Evolutionary conservation across 2,113 vertebrate species (phyloP).

Genomic region (Misgurnus anguillicaudatus): DNA sequence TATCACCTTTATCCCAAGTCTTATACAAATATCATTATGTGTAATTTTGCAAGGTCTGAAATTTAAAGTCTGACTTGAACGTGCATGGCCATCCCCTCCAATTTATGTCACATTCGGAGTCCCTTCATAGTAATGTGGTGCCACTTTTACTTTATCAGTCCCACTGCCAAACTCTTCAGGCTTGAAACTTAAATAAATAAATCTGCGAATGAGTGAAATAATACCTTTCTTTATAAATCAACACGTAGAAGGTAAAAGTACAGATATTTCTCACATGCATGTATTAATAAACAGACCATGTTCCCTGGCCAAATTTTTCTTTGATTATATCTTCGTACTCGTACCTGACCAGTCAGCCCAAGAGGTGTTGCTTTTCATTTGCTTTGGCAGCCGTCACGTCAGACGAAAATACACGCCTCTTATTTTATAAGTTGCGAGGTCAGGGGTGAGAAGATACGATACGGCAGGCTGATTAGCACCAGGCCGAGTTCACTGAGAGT

Average conservation of each 20-base stretch:
- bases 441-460: conserved; percentile 49
- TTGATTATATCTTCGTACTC: background rate
- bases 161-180: background rate
- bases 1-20: background rate
- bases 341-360: conserved; percentile 11
- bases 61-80: background rate
- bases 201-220: background rate
- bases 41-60: background rate
- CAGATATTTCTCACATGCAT: background rate
- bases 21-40: conserved; percentile 1
- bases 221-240: conserved; percentile 22
- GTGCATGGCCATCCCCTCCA: background rate
- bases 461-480: conserved; percentile 41
- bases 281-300: background rate
- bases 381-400: conserved; percentile 39
- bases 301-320: background rate
- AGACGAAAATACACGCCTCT: conserved; percentile 36
- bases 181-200: conserved; percentile 2
- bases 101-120: background rate
- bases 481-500: conserved; percentile 47
- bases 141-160: conserved; percentile 26
- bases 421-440: conserved; percentile 48
- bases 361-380: conserved; percentile 39
- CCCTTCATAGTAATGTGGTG: conserved; percentile 15
- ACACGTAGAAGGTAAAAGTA: background rate